Base-by-base conservation (phyloP, 2,797 vertebrate species). In the Enteromius afrohamiltoni region DNA sequence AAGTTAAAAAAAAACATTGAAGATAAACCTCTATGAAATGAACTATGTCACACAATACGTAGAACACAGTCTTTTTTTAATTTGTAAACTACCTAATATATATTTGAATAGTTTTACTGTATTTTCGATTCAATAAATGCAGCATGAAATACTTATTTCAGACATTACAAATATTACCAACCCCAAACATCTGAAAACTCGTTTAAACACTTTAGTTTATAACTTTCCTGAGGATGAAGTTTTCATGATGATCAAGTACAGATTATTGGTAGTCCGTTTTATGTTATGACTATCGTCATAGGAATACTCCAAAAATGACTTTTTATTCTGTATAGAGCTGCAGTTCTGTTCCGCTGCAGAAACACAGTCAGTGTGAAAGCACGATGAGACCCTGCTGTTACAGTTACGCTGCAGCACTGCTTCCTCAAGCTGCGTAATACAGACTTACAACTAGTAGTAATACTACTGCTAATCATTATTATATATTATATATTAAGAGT, bases 351-450 rank as follows among this genome's bases (percentile, higher is more conserved):
- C 23, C 14, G 2, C 51, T 76, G 7, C 53, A 26, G 31, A 58
- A 75, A 58, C 31, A 55, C 51, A 16, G 73, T 40, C 34, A 17
- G 51, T 11, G 74, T 42, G n/a, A 77, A 77, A 60, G 53, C 34
- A 77, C 74, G 42, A 17, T 77, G 34, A 40, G n/a, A 26, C n/a
- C 74, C 74, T 77, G 74, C 74, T 77, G 53, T 77, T 42, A 60
- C n/a, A 77, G 74, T 42, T 60, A 26, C 14, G 16, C 74, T 60
- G 8, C 53, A 77, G 74, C 8, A 0, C 34, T 77, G 34, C 37
- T 55, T 42, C 16, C 74, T 42, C 53, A 60, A 60, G 55, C 74
- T 77, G 74, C 42, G 53, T 60, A 37, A 77, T 60, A 60, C 51
- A 26, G 34, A 77, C 47, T 74, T 31, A 53, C 47, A 53, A 34